phyloP scores from a whole-genome alignment of 2,888 invertebrate species.

The Lamellibrachia columna region DNA sequence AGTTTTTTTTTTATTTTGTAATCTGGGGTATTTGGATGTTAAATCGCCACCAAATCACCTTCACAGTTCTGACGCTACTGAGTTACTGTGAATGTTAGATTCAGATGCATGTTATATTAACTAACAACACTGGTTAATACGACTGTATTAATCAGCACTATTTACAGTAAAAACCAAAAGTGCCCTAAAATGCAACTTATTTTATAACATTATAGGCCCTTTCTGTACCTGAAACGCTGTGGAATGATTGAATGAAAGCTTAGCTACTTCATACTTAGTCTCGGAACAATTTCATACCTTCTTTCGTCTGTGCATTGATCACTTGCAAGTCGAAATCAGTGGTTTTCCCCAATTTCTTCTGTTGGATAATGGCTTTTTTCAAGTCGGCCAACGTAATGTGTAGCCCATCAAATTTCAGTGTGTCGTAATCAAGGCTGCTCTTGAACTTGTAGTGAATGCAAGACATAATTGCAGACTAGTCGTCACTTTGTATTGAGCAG shows the following conservation, averaged over 20 bases:
- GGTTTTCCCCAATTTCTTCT: conserved; percentile 92
- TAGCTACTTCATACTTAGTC: conserved; percentile 6
- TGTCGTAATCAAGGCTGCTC: conserved; percentile 93
- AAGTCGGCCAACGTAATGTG: conserved; percentile 95
- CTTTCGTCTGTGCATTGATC: conserved; percentile 95
- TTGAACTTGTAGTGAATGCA: conserved; percentile 99
- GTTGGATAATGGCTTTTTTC: conserved; percentile 92
- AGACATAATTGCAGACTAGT: conserved; percentile 66
- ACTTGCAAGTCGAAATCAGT: conserved; percentile 96
- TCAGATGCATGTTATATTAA: no score
- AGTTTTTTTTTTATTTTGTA: no score
- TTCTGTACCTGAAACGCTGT: not conserved
- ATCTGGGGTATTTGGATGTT: no score
- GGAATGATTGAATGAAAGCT: not conserved
- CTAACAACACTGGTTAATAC: no score
- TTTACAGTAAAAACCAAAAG: no score
- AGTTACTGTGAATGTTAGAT: no score
- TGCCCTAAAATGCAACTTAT: no score
- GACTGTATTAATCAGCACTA: no score
- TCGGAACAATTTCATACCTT: conserved; percentile 75
- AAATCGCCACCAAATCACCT: no score
- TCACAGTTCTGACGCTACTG: no score
- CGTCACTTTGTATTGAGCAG: not conserved
- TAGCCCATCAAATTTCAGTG: conserved; percentile 95
- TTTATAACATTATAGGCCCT: no score